Base-by-base conservation (phyloP, 2,797 vertebrate genomes). In the Saxicola maurus region DNA sequence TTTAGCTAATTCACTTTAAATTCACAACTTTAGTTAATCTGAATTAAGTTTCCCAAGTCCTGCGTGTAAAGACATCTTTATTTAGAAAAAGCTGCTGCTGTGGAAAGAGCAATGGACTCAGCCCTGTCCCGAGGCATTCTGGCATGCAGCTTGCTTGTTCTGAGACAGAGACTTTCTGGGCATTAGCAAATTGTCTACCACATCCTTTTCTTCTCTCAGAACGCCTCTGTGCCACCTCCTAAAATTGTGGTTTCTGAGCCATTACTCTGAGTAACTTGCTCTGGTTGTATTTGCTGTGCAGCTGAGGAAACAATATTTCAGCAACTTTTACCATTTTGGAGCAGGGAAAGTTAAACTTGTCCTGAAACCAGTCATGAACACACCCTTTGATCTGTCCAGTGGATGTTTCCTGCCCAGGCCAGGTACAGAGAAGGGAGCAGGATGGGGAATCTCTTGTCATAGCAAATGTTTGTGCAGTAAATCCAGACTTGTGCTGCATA, bases 151-250 rank as follows among this genome's bases (percentile, higher is more conserved):
- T 86, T 1, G 5, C 64, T 76, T 80, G 68, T 90, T 74, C 71
- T 1, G 4, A 88, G 91, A 76, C 86, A 66, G 82, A 72, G 75
- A 78, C 23, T 93, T 94, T 79, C 82, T 94, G 91, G 82, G 64
- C 82, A 94, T 93, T 93, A 93, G 85, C 82, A 88, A 94, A 89
- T 92, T 87, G 89, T 51, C 89, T 80, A 74, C 87, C 89, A 89
- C 85, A 92, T 94, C 82, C 94, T 94, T 92, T 91, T 87, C 79
- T 92, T 92, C 87, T 90, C 77, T 55, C 33, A 65, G 64, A 84
- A 89, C 0, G 13, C 71, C 35, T 91, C 71, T 89, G 56, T 83
- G 71, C 87, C 57, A 75, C 82, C 77, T 83, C 78, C 57, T 84
- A 82, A 79, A 79, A 69, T 5, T 84, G 83, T 90, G 84, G 83